Conservation (phyloP, 1,140 invertebrate species). For the Diuraphis noxia region DNA sequence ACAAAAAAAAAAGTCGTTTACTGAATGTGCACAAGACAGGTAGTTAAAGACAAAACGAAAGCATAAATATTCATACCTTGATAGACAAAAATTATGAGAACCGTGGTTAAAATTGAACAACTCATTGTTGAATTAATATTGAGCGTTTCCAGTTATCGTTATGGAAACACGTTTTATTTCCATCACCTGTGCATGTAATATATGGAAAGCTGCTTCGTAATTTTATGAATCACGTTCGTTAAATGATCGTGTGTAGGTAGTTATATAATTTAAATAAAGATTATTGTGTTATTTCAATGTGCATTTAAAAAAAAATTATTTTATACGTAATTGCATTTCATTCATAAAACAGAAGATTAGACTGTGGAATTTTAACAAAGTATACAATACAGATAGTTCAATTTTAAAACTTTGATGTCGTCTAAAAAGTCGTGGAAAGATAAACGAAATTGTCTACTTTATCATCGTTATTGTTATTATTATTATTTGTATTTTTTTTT, state of each 20-base stretch:
- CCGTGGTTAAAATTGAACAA: no score
- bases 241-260: neutral
- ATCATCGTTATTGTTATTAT: neutral
- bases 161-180: neutral
- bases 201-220: neutral
- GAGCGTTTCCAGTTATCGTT: no score
- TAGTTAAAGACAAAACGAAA: no score
- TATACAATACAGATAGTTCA: neutral
- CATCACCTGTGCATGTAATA: neutral
- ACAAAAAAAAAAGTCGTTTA: no score
- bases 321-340: neutral
- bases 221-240: neutral
- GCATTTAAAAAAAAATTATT: neutral
- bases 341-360: neutral
- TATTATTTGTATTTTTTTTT: neutral
- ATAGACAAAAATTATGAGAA: no score
- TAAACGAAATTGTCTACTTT: neutral
- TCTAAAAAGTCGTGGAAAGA: neutral
- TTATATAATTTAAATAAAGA: neutral
- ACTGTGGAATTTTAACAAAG: neutral
- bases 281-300: neutral
- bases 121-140: no score
- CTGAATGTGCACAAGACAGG: no score
- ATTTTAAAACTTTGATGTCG: neutral
- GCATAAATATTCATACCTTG: no score